Percentiles rank a stretch among this genome's conserved stretches.
Conservation (phyloP, 2,113 vertebrate genomes). For the Halcyon senegalensis region DNA sequence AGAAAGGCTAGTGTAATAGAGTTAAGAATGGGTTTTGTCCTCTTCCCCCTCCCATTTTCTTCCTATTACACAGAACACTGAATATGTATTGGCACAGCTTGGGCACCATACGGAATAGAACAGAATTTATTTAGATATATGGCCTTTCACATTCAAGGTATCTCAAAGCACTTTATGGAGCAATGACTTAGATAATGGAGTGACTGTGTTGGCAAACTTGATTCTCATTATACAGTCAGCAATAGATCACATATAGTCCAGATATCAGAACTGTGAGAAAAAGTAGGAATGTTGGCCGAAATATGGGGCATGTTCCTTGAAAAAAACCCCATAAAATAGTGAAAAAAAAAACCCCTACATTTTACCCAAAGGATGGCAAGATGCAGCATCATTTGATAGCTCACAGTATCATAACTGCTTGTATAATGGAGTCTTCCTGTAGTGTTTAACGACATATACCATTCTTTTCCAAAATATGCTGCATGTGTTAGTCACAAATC, state of each 20-base stretch:
- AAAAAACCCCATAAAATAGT: neutral
- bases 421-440: neutral
- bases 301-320: neutral
- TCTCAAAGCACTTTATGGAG: constrained; percentile 67
- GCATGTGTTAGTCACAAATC: neutral
- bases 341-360: neutral
- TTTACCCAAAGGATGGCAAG: neutral
- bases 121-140: constrained; percentile 68
- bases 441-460: neutral
- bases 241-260: constrained; percentile 55
- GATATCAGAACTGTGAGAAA: constrained; percentile 30
- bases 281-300: constrained; percentile 42
- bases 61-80: constrained; percentile 29
- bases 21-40: neutral
- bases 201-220: constrained; percentile 66
- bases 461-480: neutral
- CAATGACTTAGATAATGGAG: constrained; percentile 70
- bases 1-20: constrained; percentile 10
- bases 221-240: constrained; percentile 52
- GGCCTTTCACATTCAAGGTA: constrained; percentile 70
- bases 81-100: constrained; percentile 64
- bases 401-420: neutral
- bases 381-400: neutral
- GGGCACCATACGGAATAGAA: constrained; percentile 51
- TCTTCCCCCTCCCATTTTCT: constrained; percentile 6